Conservation (phyloP, 2,797 vertebrate species). For the Poeciliopsis gracilis region DNA sequence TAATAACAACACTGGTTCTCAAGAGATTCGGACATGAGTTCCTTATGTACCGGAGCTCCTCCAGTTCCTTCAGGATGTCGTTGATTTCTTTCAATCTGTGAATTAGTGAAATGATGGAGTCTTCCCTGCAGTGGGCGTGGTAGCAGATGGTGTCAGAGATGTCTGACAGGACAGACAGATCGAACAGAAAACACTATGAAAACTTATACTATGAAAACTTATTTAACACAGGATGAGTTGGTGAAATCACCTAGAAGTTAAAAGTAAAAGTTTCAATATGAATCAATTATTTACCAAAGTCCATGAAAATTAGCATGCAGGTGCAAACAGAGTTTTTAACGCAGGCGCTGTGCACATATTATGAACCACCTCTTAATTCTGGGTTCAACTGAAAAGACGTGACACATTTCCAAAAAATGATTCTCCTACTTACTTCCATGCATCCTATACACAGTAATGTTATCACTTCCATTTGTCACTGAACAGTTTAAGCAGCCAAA, state of each 20-base stretch:
- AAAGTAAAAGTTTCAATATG: too few species aligned
- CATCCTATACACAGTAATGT: rapidly evolving
- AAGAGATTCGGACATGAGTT: background rate
- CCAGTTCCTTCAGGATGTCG: rapidly evolving
- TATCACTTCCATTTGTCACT: rapidly evolving
- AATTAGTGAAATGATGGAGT: rapidly evolving
- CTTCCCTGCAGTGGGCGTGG: rapidly evolving
- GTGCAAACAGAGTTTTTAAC: background rate
- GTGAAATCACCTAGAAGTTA: background rate
- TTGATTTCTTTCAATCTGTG: rapidly evolving
- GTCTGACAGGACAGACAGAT: conserved; percentile 1
- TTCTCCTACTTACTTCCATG: background rate
- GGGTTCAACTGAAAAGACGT: background rate
- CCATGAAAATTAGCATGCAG: background rate
- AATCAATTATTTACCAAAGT: background rate
- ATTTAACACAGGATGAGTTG: background rate
- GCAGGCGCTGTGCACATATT: background rate
- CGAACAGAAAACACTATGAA: background rate
- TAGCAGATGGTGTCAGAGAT: background rate
- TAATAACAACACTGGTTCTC: rapidly evolving
- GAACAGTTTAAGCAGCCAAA: rapidly evolving
- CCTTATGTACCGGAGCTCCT: conserved; percentile 3
- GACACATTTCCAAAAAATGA: background rate
- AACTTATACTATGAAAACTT: background rate
- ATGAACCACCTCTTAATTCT: background rate